Percentiles rank a stretch among this genome's conserved stretches.
These are phyloP conservation scores for Nyctibius grandis DNA, from an alignment of 2,797 vertebrate genomes.

Conservation along the genomic window DNA sequence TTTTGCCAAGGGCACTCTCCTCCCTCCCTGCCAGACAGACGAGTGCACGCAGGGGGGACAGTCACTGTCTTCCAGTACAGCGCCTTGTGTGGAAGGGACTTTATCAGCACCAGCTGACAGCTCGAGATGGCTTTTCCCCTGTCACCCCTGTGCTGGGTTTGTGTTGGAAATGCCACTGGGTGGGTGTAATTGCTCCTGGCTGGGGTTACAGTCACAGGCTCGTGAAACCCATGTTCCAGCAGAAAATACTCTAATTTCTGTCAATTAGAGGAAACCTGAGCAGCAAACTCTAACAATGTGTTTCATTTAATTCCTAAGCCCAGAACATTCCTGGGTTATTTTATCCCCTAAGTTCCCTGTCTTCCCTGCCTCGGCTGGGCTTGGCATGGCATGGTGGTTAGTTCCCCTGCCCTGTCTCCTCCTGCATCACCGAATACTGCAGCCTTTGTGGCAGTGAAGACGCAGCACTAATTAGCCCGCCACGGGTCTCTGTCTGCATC, in stretches of 20 bases:
- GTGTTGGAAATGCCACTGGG: neutral
- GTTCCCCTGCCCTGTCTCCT: neutral
- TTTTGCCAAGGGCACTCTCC: neutral
- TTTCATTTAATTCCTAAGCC: conserved; percentile 6
- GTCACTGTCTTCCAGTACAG: neutral
- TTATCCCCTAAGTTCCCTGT: neutral
- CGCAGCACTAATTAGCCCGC: neutral
- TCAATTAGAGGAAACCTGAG: conserved; percentile 51
- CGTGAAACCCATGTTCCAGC: neutral
- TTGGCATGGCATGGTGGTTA: accelerated
- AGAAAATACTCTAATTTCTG: conserved; percentile 23
- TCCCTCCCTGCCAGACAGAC: neutral
- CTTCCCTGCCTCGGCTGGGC: accelerated
- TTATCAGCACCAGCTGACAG: neutral
- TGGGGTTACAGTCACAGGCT: neutral
- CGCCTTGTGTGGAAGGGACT: neutral
- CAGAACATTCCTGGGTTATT: neutral
- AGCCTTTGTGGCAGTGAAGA: neutral
- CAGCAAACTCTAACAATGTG: neutral
- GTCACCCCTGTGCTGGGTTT: neutral
- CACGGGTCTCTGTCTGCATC: neutral
- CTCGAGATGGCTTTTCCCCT: neutral
- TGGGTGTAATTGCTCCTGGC: conserved; percentile 1
- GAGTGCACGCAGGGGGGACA: neutral
- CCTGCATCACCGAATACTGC: accelerated